Base-by-base conservation (phyloP, 2,797 vertebrate species). In the Sandelia bainsii region DNA sequence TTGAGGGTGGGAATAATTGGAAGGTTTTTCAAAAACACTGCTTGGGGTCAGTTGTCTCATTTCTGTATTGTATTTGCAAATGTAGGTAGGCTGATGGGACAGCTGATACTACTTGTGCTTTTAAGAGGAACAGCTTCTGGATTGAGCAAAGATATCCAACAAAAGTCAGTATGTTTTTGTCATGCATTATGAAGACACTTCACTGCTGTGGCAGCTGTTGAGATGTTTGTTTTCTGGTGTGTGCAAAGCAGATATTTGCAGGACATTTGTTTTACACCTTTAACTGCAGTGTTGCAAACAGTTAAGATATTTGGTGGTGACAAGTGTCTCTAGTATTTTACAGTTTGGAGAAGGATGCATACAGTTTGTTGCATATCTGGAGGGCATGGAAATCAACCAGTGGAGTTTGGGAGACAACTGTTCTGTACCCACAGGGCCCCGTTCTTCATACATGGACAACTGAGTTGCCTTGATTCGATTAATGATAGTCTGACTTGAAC, bases 351-450 rank as follows among this genome's bases (percentile, higher is more conserved):
- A 61, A 50, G 44, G 75, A 74, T 58, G 76, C 83, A 71, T 82
- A 61, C 50, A 45, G 73, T 56, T 70, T 7, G 70, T 77, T 82
- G 81, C 77, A 53, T 80, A 76, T 79, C 48, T 7, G 53, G 62
- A 69, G 61, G 80, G 44, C 81, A 72, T 76, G 54, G 68, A 82
- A 68, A 74, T 59, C 50, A 75, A 71, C 66, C 49, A 54, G 16
- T 65, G 59, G 62, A 37, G 37, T 73, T 86, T 81, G 72, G 82
- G 85, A 88, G 81, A 88, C 71, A 22, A 66, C 50, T 78, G 75
- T 85, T 87, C 74, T 87, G 69, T 83, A 81, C 80, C 88, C 69
- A 54, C 84, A 72, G 40, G 75, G 69, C 80, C 82, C 72, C 14
- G 40, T 87, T 87, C 83, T 89, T 87, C 23, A 27, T 78, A 73